A percentile compares a stretch with the other conserved stretches of the same genome.
Evolutionary conservation across 2,888 invertebrate genomes (phyloP).

Genomic region (Arrhopalites spinosus): DNA sequence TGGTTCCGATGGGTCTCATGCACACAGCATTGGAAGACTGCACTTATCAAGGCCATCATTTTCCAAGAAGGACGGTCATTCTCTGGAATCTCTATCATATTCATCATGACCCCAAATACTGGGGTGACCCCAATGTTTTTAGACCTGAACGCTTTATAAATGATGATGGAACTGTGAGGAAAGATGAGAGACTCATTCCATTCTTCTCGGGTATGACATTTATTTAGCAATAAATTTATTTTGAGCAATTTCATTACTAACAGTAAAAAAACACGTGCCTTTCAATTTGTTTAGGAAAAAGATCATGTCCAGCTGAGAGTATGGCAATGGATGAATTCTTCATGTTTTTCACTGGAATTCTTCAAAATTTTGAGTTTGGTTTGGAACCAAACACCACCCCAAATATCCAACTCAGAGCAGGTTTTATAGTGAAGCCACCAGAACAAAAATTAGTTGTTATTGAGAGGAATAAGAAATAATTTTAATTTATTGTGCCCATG

Average conservation of each 20-base stretch:
- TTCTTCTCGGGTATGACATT: conserved; percentile 49
- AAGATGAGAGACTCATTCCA: conserved; percentile 51
- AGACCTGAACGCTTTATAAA: conserved; percentile 49
- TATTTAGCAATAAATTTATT: background rate
- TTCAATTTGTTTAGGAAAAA: background rate
- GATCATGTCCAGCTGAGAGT: conserved; percentile 50
- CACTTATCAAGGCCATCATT: conserved; percentile 44
- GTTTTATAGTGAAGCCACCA: conserved; percentile 56
- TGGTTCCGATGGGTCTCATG: conserved; percentile 48
- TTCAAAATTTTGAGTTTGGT: conserved; percentile 51
- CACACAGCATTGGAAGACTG: conserved; percentile 49
- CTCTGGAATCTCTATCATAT: conserved; percentile 51
- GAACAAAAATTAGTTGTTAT: conserved; percentile 71
- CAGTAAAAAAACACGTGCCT: background rate
- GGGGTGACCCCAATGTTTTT: conserved; percentile 42
- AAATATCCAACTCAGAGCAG: conserved; percentile 48
- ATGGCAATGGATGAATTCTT: conserved; percentile 53
- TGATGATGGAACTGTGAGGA: conserved; percentile 46
- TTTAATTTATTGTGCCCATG: no score
- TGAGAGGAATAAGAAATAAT: conserved; percentile 68
- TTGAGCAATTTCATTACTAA: background rate
- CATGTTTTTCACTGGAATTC: conserved; percentile 51
- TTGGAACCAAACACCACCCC: conserved; percentile 49
- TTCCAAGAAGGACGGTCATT: conserved; percentile 52
- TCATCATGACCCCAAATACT: conserved; percentile 48